Conservation (phyloP, 2,797 vertebrate genomes). For the Neosalanx taihuensis region DNA sequence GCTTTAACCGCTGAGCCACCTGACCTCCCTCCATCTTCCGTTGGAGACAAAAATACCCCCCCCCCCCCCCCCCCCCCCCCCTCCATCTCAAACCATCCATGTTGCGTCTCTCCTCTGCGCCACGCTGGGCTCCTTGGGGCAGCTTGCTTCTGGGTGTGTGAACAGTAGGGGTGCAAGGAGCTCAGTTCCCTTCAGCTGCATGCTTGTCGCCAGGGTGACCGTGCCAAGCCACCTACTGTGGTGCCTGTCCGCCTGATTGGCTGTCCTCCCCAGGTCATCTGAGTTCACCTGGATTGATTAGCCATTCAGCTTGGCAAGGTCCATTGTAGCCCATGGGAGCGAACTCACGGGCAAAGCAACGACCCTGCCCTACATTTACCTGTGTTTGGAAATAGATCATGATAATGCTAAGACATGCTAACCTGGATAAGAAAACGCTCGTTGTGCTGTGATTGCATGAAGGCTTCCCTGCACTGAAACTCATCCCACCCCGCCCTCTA, state of each 20-base stretch:
- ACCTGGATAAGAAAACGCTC: not conserved
- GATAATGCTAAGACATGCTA: not conserved
- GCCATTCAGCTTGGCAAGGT: not conserved
- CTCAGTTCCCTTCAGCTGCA: slow-evolving; percentile 12
- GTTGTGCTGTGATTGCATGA: slow-evolving; percentile 13
- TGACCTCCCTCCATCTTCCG: too few relatives aligned
- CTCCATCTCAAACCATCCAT: not conserved
- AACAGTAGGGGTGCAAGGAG: not conserved
- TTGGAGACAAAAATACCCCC: too few relatives aligned
- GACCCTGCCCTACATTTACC: not conserved
- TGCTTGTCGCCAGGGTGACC: slow-evolving; percentile 9
- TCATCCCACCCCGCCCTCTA: not conserved
- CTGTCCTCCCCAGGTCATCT: slow-evolving; percentile 26
- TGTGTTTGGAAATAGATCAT: not conserved
- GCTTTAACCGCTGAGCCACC: too few relatives aligned
- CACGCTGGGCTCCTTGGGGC: not conserved
- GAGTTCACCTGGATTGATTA: slow-evolving; percentile 20
- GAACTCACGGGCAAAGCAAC: too few relatives aligned
- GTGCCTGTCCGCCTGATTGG: slow-evolving; percentile 24
- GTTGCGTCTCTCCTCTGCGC: slow-evolving; percentile 1
- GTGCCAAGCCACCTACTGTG: slow-evolving; percentile 23
- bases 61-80: too few relatives aligned
- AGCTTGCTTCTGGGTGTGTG: not conserved
- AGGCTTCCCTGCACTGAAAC: not conserved
- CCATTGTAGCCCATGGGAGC: too few relatives aligned